These are phyloP conservation scores for Anastatus disparis DNA, from an alignment of 1,140 invertebrate genomes.

Conservation along the genomic window DNA sequence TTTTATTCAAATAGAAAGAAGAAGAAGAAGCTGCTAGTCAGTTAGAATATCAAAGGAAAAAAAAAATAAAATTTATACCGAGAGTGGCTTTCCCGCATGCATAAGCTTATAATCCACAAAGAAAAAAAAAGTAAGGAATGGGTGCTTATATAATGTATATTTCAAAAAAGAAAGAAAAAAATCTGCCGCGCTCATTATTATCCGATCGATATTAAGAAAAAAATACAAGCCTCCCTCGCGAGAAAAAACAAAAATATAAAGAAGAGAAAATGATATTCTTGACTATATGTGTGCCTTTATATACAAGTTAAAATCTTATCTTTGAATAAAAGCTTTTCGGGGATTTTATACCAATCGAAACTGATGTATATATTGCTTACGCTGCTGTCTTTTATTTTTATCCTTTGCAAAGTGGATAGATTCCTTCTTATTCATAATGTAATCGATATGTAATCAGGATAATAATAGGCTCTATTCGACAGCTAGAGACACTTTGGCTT, in stretches of 20 bases:
- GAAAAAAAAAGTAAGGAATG: not conserved
- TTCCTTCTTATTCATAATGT: not conserved
- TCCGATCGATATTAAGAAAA: conserved; percentile 54
- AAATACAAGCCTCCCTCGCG: not conserved
- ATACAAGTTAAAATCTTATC: too few species aligned
- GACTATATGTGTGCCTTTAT: too few species aligned
- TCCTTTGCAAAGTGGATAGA: conserved; percentile 24
- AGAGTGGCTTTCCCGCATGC: conserved; percentile 57
- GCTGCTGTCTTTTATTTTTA: conserved; percentile 3
- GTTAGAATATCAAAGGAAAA: conserved; percentile 64
- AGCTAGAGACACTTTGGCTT: not conserved
- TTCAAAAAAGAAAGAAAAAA: too few species aligned
- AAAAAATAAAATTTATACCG: too few species aligned
- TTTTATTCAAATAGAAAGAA: conserved; percentile 60
- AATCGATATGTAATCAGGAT: conserved; percentile 27
- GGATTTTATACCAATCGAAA: conserved; percentile 35
- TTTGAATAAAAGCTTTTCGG: conserved; percentile 1
- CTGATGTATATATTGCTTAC: conserved; percentile 26
- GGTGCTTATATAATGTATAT: conserved; percentile 55
- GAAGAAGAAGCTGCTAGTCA: conserved; percentile 33
- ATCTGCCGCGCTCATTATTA: conserved; percentile 56
- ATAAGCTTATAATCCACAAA: conserved; percentile 49
- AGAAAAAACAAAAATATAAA: too few species aligned
- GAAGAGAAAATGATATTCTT: too few species aligned
- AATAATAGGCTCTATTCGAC: conserved; percentile 19